Conservation (phyloP, 2,797 vertebrate genomes). For the Arvicola amphibius region DNA sequence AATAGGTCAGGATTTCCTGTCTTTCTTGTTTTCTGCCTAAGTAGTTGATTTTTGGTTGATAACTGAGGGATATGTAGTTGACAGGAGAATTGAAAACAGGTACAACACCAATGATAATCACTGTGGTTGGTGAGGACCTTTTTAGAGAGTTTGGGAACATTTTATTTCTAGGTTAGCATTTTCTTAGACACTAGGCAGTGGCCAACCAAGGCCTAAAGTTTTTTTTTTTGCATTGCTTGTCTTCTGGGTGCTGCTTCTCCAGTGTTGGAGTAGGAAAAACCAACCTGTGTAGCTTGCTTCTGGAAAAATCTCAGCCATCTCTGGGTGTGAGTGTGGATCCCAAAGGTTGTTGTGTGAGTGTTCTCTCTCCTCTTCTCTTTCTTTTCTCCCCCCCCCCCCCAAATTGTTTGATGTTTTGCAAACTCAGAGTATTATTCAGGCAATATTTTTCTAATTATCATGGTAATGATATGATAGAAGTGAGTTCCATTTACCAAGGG, state of each 20-base stretch:
- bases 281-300: background rate
- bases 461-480: background rate
- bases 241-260: background rate
- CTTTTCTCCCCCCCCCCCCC: accelerated
- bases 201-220: background rate
- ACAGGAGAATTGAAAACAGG: background rate
- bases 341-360: too few species aligned
- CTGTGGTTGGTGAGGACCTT: background rate
- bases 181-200: background rate
- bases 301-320: background rate
- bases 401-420: background rate
- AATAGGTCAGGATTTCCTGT: background rate
- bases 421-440: background rate
- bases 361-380: background rate
- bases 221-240: too few species aligned
- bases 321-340: background rate
- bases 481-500: background rate
- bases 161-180: background rate
- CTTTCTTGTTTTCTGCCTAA: background rate
- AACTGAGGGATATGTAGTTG: background rate
- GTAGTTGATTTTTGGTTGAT: background rate
- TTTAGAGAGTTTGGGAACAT: background rate
- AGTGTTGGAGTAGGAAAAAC: background rate
- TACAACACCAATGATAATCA: background rate
- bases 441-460: background rate